Evolutionary conservation across 2,888 invertebrate genomes (phyloP), one percentile per base, ranked within the genome.

Genomic region (Cheilosia impressa): DNA sequence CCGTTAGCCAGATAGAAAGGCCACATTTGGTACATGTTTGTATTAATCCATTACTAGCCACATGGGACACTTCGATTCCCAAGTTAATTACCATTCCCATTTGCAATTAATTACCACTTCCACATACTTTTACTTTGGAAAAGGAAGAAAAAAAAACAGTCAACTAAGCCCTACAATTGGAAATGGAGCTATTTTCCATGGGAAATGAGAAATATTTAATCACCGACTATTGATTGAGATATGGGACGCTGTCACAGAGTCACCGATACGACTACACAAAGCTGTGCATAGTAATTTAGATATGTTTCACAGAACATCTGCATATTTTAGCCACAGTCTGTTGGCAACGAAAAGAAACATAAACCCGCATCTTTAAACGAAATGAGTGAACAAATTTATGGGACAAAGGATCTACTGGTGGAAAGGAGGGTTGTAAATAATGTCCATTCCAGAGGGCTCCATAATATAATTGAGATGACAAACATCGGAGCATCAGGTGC

Each of bases 61-160:
- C 79, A 84, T 84, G 83, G 83, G 83, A 79, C 79, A 75, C 71
- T 84, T 69, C 83, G 69, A 79, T 79, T 79, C 79, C 73, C 73
- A 63, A 47, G 79, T 73, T 84, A 84, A 84, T 84, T 84, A 84
- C 68, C 79, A 78, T 69, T 75, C 79, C 73, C 79, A 79, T 78
- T 82, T 82, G 77, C 77, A 77, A 82, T 82, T 82, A 82, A 82
- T 82, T 82, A 82, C 72, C 77, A 68, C 72, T 77, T 77, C 72
- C 78, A 77, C 78, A 77, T 78, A 78, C 66, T 66, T 62, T 72
- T 78, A 62, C 52, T 57, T 58, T 50, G 22, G 13, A 27, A 52
- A 19, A 58, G 15, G 50, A 31, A 72, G 65, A 10, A 58, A 0
- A 22, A 60, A 15, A 57, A 45, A 55, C 34, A 10, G 10, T 3